These are phyloP conservation scores for Argya squamiceps DNA, from an alignment of 2,797 vertebrate genomes.

Conservation along the genomic window DNA sequence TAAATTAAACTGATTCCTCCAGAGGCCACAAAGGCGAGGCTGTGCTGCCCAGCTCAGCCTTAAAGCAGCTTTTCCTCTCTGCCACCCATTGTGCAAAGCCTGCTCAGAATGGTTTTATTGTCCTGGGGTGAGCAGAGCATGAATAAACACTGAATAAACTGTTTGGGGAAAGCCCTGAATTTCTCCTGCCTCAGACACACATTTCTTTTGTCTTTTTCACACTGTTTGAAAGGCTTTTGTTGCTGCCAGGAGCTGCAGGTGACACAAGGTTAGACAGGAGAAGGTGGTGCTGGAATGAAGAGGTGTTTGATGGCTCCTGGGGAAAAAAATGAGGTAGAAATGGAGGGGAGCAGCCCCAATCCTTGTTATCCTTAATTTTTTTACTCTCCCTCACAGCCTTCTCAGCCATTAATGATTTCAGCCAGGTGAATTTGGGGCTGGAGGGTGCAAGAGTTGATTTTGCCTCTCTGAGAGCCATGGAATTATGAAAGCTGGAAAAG, in stretches of 20 bases:
- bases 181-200: rapidly evolving
- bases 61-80: neutral
- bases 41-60: neutral
- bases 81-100: neutral
- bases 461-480: neutral
- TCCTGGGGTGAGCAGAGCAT: neutral
- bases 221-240: neutral
- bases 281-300: neutral
- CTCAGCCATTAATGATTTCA: rapidly evolving
- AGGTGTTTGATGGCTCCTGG: neutral
- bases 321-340: neutral
- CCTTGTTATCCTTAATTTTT: rapidly evolving
- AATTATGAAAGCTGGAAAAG: neutral
- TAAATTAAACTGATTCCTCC: neutral
- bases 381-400: neutral
- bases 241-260: neutral
- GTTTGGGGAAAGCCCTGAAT: neutral
- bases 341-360: neutral
- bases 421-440: neutral
- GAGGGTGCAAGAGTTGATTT: neutral
- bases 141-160: neutral
- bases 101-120: neutral
- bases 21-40: neutral
- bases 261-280: neutral
- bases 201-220: neutral